Conservation (phyloP, 2,113 vertebrate genomes). For the Plectropomus leopardus region DNA sequence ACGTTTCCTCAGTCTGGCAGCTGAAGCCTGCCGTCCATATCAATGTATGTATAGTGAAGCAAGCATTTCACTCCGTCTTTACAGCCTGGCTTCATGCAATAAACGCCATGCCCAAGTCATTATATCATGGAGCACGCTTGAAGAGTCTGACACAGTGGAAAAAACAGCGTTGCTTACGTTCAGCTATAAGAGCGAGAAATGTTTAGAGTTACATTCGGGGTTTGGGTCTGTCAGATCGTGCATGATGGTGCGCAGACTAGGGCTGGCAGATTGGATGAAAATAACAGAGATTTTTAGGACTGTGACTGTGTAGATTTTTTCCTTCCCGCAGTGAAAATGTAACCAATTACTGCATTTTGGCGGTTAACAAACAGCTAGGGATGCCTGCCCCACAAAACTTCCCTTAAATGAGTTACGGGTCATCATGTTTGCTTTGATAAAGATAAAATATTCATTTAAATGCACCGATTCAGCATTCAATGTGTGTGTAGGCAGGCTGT, state of each 20-base stretch:
- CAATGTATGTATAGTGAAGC: constrained; percentile 1
- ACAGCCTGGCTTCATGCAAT: not conserved
- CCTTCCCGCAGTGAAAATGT: no score
- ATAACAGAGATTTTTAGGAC: no score
- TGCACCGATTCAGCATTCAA: no score
- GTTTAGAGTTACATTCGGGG: constrained; percentile 17
- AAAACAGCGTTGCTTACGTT: not conserved
- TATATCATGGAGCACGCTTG: not conserved
- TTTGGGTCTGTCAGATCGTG: constrained; percentile 8
- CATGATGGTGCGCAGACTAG: constrained; percentile 3
- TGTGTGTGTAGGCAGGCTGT: no score
- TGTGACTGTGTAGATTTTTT: no score
- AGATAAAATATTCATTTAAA: no score
- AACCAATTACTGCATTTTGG: no score
- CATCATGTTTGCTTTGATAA: no score
- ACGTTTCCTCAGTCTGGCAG: constrained; percentile 37
- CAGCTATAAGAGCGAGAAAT: constrained; percentile 14
- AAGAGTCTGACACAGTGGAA: not conserved
- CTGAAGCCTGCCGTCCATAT: constrained; percentile 5
- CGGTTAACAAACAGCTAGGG: no score
- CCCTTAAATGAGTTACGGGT: no score
- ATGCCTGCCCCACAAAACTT: no score
- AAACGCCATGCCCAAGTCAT: not conserved
- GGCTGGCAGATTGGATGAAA: no score
- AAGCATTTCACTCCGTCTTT: constrained; percentile 19